Evolutionary conservation across 2,113 vertebrate species (phyloP).

Genomic region (Myiozetetes cayanensis): DNA sequence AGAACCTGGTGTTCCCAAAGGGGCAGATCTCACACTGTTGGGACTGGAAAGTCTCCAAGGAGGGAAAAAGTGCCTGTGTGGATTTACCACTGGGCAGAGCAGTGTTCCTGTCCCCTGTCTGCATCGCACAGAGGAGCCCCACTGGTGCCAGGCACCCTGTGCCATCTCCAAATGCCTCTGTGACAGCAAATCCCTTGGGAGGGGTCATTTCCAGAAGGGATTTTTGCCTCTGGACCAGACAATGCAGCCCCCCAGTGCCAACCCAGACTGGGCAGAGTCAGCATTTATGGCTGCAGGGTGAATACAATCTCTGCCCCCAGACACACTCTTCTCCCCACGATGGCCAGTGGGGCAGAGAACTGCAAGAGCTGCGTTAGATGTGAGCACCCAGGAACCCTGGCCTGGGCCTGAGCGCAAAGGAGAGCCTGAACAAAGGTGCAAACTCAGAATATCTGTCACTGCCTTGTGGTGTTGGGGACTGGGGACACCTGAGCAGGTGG

Average conservation of each 20-base stretch:
- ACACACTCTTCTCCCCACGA: fast-evolving
- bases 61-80: fast-evolving
- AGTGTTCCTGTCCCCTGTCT: background rate
- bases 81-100: background rate
- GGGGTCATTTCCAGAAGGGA: background rate
- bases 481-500: too few relatives aligned
- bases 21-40: background rate
- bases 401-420: background rate
- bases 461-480: background rate
- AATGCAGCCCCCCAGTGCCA: background rate
- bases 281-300: background rate
- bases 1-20: background rate
- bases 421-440: background rate
- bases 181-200: background rate
- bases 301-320: background rate
- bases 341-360: background rate
- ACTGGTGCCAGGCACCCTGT: background rate
- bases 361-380: background rate
- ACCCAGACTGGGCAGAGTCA: too few relatives aligned
- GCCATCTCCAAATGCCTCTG: background rate
- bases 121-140: fast-evolving
- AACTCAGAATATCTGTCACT: background rate
- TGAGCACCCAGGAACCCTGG: background rate
- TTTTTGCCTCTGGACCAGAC: background rate
- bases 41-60: background rate